Evolutionary conservation across 1,140 invertebrate genomes (phyloP), one percentile per base, ranked within the genome.

Genomic region (Adelges cooleyi): DNA sequence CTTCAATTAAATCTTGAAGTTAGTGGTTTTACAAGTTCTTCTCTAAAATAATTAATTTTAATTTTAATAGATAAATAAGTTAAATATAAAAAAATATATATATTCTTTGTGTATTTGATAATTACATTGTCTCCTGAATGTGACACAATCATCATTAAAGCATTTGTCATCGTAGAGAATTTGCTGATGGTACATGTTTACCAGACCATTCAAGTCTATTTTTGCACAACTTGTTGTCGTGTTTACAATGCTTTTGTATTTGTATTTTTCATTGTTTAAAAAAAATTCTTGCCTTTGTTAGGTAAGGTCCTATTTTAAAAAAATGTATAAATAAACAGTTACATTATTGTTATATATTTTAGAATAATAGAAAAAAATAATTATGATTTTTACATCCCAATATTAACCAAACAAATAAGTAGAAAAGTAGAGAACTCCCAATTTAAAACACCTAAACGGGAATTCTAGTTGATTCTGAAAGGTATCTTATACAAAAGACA

Each of bases 201-300:
- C 82, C 81, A 66, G 79, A 78, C 85, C 85, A 86, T 76, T 86
- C 85, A 8, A 87, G 71, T 71, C 81, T 77, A 71, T 85, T 72
- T 51, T 74, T 71, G 48, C 81, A 80, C 23, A 82, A 75, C 67
- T 80, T 71, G n/a, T n/a, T n/a, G 17, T 85, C 80, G 23, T 84
- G 72, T 69, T 84, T 76, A 70, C 82, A 72, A 46, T 78, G 80
- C 23, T 73, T 70, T 40, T 78, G 70, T 17, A 87, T 71, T 74
- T 84, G 81, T 18, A 72, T 71, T 6, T 77, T 50, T 65, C 86
- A 71, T 69, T 79, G 81, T 5, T 80, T n/a, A 74, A 50, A 78
- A 74, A 23, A 83, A 80, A 18, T 73, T 71, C 67, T 75, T 74
- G 38, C 86, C 86, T 73, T 84, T 86, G 68, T 87, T 85, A 0